Percentiles rank a stretch among this genome's conserved stretches.
Evolutionary conservation across 2,888 invertebrate species (phyloP).

Genomic region (Drosophila anceps): DNA sequence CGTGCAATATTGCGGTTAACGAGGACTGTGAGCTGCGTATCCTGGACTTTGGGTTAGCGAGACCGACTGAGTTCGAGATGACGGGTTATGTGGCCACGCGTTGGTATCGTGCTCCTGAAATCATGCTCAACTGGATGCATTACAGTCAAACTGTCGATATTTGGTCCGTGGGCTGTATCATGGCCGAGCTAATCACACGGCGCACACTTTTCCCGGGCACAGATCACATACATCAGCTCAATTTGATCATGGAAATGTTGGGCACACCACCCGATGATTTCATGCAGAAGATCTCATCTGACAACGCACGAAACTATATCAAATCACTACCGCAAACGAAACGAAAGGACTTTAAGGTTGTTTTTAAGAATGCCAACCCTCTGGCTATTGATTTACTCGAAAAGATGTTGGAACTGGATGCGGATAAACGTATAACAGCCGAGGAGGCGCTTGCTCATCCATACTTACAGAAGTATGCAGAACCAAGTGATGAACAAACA

Average conservation of each 20-base stretch:
- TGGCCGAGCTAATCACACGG: constrained; percentile 98
- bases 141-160: constrained; percentile 99
- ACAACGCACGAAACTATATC: constrained; percentile 98
- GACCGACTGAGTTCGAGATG: constrained; percentile 99
- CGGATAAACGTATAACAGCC: constrained; percentile 95
- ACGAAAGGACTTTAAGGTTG: constrained; percentile 94
- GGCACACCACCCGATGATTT: constrained; percentile 97
- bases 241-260: constrained; percentile 98
- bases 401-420: constrained; percentile 97
- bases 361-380: constrained; percentile 96
- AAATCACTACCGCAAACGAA: constrained; percentile 93
- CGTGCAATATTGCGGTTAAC: constrained; percentile 99
- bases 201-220: constrained; percentile 98
- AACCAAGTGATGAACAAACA: constrained; percentile 97
- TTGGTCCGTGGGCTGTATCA: constrained; percentile 99
- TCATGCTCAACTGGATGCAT: constrained; percentile 99
- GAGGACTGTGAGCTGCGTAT: constrained; percentile 99
- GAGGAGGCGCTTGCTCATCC: constrained; percentile 86
- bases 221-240: constrained; percentile 99
- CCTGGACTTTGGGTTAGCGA: constrained; percentile 98
- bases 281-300: constrained; percentile 97
- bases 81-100: constrained; percentile 98
- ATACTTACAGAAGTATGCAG: constrained; percentile 96
- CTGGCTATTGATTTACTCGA: constrained; percentile 97
- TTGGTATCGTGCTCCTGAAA: constrained; percentile 99